Evolutionary conservation across 2,888 invertebrate genomes (phyloP), one percentile per base, ranked within the genome.

Genomic region (Campopleginae sp.): DNA sequence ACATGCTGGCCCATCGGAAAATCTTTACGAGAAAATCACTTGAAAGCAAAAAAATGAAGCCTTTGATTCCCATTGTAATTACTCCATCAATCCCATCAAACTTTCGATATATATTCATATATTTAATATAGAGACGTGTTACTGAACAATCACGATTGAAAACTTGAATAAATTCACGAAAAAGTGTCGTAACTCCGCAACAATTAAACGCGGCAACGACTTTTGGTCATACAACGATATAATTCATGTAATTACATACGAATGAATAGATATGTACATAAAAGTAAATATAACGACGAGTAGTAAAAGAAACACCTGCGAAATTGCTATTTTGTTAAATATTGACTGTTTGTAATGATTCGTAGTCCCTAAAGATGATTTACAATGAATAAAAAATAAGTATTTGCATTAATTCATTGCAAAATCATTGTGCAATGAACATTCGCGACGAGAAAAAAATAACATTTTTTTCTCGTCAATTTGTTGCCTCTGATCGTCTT

Each of bases 201-300:
- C 66, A 23, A 42, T 63, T 54, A n/a, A 61, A 61, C 68, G 44
- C 78, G 82, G 46, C 54, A 61, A 51, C 42, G 66, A 70, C 70
- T 48, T 68, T 71, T 61, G 66, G 33, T 84, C 72, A 78, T 78
- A 68, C 38, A 81, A 81, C 77, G 42, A 27, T 80, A 76, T 80
- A 1, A 54, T 63, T 72, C 61, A 23, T 66, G 44, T 68, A 31
- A 70, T 78, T 68, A 74, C 44, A 70, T 80, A 58, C 68, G 46
- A 77, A 63, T 78, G 72, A 66, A 76, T 72, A 84, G 71, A 77
- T 84, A 85, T 85, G 85, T 85, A 85, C 85, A 85, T 85, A 76
- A 75, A 81, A 78, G 68, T 85, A 78, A 85, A 85, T 81, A 85
- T 81, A 85, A 85, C 70, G 85, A 78, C 74, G 81, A 78, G 78